A percentile compares a stretch with the other conserved stretches of the same genome.
These are phyloP conservation scores for Drosophila miranda DNA, from an alignment of 1,140 invertebrate species.

Conservation along the genomic window DNA sequence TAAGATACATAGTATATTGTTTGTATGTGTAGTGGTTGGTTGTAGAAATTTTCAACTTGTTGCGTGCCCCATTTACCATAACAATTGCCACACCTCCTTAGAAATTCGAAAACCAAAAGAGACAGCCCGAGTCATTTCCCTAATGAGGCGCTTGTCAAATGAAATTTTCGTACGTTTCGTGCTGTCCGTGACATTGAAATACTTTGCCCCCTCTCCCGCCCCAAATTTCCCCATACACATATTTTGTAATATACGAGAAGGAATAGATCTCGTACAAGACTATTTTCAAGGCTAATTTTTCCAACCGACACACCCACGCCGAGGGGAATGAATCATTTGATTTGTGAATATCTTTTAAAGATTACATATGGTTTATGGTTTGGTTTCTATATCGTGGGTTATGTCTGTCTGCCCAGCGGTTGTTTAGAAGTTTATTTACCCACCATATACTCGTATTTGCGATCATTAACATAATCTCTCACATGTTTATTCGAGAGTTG, in stretches of 20 bases:
- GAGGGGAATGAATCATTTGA: constrained; percentile 17
- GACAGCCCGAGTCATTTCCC: constrained; percentile 43
- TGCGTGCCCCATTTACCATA: constrained; percentile 22
- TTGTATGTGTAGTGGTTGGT: constrained; percentile 3
- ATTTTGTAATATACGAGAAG: constrained; percentile 54
- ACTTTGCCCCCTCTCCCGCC: background rate
- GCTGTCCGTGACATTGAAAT: constrained; percentile 62
- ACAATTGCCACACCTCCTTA: constrained; percentile 30
- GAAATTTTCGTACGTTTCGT: constrained; percentile 30
- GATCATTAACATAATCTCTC: constrained; percentile 43
- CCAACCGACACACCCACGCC: constrained; percentile 16
- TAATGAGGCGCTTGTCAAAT: constrained; percentile 49
- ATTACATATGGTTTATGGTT: constrained; percentile 8
- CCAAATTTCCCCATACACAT: constrained; percentile 7
- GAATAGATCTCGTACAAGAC: constrained; percentile 5
- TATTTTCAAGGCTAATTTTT: constrained; percentile 33
- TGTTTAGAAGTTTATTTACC: constrained; percentile 10
- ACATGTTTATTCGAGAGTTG: background rate
- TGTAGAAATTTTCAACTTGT: constrained; percentile 38
- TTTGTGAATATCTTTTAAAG: constrained; percentile 7
- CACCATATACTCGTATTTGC: background rate
- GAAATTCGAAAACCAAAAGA: constrained; percentile 2
- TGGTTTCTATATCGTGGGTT: background rate
- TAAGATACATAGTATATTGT: constrained; percentile 11
- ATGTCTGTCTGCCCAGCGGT: constrained; percentile 14